These are phyloP conservation scores for Carassius auratus DNA, from an alignment of 2,113 vertebrate species.

Conservation along the genomic window DNA sequence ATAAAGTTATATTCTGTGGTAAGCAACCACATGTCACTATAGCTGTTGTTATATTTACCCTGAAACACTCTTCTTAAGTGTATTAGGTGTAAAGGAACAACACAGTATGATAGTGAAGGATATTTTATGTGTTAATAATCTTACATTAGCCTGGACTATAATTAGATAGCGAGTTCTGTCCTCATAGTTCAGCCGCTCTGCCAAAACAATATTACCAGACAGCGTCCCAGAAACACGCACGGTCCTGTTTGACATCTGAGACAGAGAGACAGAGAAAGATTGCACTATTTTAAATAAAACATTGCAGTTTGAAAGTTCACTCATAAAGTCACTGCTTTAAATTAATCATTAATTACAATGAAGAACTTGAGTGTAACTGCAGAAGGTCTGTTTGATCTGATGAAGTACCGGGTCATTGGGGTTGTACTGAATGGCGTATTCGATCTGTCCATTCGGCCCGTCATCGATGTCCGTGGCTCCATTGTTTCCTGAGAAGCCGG, in stretches of 20 bases:
- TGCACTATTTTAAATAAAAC: conserved; percentile 7
- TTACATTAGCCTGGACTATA: conserved; percentile 94
- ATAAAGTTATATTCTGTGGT: background rate
- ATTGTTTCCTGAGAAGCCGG: conserved; percentile 88
- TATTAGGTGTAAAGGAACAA: background rate
- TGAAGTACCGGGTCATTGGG: conserved; percentile 85
- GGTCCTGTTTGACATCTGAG: conserved; percentile 86
- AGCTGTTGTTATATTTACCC: background rate
- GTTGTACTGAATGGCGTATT: conserved; percentile 93
- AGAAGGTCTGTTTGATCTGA: background rate
- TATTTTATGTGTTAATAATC: conserved; percentile 62
- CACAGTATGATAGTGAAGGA: background rate
- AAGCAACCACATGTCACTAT: background rate
- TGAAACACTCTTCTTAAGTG: background rate
- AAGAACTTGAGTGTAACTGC: conserved; percentile 23
- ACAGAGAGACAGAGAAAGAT: conserved; percentile 29
- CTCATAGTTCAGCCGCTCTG: conserved; percentile 95
- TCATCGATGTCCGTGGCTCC: conserved; percentile 96
- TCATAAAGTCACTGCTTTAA: conserved; percentile 26
- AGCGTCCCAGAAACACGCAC: conserved; percentile 91
- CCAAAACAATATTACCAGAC: conserved; percentile 87
- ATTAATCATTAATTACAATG: conserved; percentile 41
- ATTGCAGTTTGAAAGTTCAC: conserved; percentile 7
- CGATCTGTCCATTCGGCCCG: conserved; percentile 95
- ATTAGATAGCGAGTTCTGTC: conserved; percentile 91